Conservation (phyloP, 2,113 vertebrate genomes). For the Regulus satrapa region DNA sequence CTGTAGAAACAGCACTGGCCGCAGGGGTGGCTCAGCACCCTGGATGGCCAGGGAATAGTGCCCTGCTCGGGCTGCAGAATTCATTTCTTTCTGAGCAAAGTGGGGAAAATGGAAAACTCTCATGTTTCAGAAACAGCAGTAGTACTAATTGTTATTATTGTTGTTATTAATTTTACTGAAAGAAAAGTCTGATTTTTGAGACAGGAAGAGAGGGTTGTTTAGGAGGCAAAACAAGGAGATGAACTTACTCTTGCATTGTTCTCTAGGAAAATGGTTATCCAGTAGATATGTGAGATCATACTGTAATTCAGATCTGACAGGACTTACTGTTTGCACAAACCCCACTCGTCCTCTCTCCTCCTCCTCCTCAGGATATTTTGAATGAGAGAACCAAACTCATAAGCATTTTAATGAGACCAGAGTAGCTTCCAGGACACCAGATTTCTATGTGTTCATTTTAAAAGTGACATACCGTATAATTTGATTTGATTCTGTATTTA, state of each 20-base stretch:
- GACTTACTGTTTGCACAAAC: not conserved
- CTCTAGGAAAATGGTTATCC: not conserved
- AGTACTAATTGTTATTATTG: too few species aligned
- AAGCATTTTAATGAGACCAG: not conserved
- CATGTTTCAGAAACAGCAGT: not conserved
- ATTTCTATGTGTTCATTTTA: not conserved
- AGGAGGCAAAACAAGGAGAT: not conserved
- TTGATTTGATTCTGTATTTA: not conserved
- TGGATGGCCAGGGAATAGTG: not conserved
- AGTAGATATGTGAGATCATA: not conserved
- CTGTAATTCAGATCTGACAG: not conserved
- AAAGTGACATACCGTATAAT: not conserved
- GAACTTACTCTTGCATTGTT: not conserved
- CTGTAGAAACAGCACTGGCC: not conserved
- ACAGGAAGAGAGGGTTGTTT: not conserved
- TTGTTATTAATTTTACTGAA: not conserved
- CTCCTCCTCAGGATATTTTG: not conserved
- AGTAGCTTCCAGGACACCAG: not conserved
- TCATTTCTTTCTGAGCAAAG: not conserved
- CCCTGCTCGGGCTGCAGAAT: not conserved
- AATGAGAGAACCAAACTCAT: not conserved
- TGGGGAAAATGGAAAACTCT: not conserved
- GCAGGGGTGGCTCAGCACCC: not conserved
- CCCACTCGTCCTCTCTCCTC: not conserved
- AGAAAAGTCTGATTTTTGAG: not conserved